A percentile compares a stretch with the other conserved stretches of the same genome.
Conservation (phyloP, 2,797 vertebrate species). For the Echiichthys vipera region DNA sequence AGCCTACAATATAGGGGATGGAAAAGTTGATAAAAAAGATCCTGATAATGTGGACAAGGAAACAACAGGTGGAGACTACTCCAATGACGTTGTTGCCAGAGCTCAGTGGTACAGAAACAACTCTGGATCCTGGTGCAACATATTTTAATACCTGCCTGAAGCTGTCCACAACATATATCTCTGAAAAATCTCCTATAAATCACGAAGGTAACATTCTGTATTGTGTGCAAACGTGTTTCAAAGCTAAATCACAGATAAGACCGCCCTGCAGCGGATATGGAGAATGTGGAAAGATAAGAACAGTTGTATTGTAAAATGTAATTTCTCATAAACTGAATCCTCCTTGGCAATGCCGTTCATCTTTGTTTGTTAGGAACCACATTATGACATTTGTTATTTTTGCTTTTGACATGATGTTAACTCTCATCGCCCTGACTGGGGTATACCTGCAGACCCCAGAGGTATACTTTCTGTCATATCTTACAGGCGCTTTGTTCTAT, state of each 20-base stretch:
- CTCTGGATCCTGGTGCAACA: no score
- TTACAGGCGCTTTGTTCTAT: no score
- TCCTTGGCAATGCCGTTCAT: background rate
- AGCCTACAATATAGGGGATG: slow-evolving; percentile 64
- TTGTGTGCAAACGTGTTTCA: no score
- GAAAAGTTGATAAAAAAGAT: background rate
- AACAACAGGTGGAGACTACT: slow-evolving; percentile 50
- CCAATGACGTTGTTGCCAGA: slow-evolving; percentile 62
- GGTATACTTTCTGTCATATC: no score
- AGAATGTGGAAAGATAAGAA: background rate
- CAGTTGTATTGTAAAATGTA: rapidly evolving
- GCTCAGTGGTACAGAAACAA: slow-evolving; percentile 50
- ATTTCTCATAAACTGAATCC: background rate
- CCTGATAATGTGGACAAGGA: background rate
- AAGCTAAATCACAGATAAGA: no score
- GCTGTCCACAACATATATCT: background rate
- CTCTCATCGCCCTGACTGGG: no score
- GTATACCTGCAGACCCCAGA: no score
- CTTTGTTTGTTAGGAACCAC: background rate
- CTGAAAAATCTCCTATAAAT: background rate
- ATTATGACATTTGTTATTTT: background rate
- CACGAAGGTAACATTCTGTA: background rate
- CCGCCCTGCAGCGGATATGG: background rate
- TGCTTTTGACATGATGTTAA: background rate
- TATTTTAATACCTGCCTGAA: no score